A percentile compares a stretch with the other conserved stretches of the same genome.
phyloP scores from a whole-genome alignment of 1,140 invertebrate species.

The Tetragnatha versicolor region DNA sequence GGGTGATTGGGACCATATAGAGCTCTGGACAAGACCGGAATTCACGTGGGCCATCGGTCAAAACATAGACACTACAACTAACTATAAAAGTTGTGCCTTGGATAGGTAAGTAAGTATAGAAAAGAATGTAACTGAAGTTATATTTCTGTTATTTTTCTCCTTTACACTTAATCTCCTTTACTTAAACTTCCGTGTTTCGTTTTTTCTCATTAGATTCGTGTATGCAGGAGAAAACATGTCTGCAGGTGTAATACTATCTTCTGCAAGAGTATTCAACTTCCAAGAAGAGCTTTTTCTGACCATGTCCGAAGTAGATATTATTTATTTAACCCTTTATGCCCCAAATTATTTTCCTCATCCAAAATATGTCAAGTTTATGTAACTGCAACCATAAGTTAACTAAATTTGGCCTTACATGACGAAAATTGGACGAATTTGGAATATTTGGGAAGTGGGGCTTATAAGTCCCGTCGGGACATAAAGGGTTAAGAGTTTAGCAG shows the following conservation, averaged over 20 bases:
- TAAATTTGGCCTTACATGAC: too few species aligned
- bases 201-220: conserved; percentile 27
- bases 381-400: too few species aligned
- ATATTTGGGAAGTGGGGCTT: too few species aligned
- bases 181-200: neutral
- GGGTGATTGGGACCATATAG: conserved; percentile 24
- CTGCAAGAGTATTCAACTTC: conserved; percentile 29
- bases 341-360: too few species aligned
- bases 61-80: conserved; percentile 41
- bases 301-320: conserved; percentile 1
- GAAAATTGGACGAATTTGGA: too few species aligned
- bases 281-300: conserved; percentile 12
- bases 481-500: neutral
- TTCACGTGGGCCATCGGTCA: conserved; percentile 37
- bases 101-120: conserved; percentile 25
- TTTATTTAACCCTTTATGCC: too few species aligned
- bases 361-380: too few species aligned
- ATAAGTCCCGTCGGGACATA: too few species aligned
- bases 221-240: conserved; percentile 47
- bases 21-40: conserved; percentile 32
- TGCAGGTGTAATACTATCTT: conserved; percentile 30
- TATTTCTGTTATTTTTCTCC: neutral
- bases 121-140: neutral
- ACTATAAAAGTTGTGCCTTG: conserved; percentile 39
- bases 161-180: neutral